Conservation (phyloP, 92 coral and sea anemone species). For the Desmophyllum pertusum region DNA sequence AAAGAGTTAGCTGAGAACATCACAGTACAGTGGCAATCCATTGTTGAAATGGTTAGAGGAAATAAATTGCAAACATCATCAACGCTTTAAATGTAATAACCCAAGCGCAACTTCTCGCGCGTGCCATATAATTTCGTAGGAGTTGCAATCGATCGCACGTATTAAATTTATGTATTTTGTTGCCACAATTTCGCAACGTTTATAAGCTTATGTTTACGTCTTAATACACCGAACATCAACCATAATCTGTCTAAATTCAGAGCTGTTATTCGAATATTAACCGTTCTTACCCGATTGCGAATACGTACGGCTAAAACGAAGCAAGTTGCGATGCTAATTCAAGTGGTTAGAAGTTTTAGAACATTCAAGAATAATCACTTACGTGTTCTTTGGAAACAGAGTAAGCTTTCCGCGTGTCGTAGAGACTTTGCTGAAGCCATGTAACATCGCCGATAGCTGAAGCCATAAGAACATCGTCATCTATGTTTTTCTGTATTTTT, state of each 20-base stretch:
- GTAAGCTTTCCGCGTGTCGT: constrained; percentile 71
- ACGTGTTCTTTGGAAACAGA: constrained; percentile 83
- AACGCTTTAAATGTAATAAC: neutral
- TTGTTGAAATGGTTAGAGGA: neutral
- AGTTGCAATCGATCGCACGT: neutral
- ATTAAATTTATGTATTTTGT: no score
- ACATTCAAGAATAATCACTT: constrained; percentile 38
- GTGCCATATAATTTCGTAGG: neutral
- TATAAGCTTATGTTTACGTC: neutral
- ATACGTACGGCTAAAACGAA: neutral
- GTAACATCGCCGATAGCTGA: constrained; percentile 93
- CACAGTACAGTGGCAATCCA: neutral
- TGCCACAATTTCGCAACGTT: neutral
- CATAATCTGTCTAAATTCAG: neutral
- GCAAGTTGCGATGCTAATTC: neutral
- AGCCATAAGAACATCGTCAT: constrained; percentile 95
- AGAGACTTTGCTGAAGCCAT: constrained; percentile 95
- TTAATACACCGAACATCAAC: no score
- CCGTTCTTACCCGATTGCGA: neutral
- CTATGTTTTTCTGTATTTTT: constrained; percentile 75
- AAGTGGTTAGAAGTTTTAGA: neutral
- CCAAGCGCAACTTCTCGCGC: neutral
- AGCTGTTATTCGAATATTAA: neutral
- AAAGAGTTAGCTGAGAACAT: neutral
- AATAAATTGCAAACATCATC: neutral